phyloP scores from a whole-genome alignment of 2,797 vertebrate species.

The Brachyalestes nurse region DNA sequence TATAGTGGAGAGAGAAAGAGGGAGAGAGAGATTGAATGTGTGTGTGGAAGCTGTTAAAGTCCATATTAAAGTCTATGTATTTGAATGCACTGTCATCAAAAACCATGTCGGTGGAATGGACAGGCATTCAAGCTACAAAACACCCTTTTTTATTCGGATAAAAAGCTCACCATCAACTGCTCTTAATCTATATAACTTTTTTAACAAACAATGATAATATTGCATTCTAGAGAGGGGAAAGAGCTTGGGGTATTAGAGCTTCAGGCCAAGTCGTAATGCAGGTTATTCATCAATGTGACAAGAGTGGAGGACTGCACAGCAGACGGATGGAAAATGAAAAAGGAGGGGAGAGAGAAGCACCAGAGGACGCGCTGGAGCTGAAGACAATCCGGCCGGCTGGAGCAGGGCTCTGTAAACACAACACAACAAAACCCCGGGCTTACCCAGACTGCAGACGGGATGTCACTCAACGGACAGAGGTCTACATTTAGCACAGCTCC shows the following conservation, averaged over 20 bases:
- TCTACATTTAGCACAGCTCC: slow-evolving; percentile 51
- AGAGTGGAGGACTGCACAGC: not conserved
- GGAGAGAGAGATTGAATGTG: too few relatives aligned
- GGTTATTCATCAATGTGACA: not conserved
- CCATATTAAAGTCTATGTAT: too few relatives aligned
- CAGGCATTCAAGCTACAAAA: too few relatives aligned
- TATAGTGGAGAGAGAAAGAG: too few relatives aligned
- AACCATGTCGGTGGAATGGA: too few relatives aligned
- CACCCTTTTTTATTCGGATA: too few relatives aligned
- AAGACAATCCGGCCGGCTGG: too few relatives aligned
- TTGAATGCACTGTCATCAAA: too few relatives aligned
- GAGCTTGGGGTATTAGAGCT: slow-evolving; percentile 41
- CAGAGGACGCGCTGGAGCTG: too few relatives aligned
- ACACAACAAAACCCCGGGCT: slow-evolving; percentile 28
- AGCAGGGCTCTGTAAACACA: not conserved
- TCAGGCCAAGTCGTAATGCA: not conserved
- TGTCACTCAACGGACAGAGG: slow-evolving; percentile 48
- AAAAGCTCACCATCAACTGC: not conserved
- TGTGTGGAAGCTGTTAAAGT: too few relatives aligned
- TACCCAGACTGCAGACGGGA: slow-evolving; percentile 30
- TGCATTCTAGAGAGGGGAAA: slow-evolving; percentile 42
- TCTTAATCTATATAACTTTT: not conserved
- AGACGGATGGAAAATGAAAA: too few relatives aligned
- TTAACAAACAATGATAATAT: slow-evolving; percentile 9
- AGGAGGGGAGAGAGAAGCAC: too few relatives aligned